Conservation (phyloP, 2,888 invertebrate species). For the Heliconius aoede region DNA sequence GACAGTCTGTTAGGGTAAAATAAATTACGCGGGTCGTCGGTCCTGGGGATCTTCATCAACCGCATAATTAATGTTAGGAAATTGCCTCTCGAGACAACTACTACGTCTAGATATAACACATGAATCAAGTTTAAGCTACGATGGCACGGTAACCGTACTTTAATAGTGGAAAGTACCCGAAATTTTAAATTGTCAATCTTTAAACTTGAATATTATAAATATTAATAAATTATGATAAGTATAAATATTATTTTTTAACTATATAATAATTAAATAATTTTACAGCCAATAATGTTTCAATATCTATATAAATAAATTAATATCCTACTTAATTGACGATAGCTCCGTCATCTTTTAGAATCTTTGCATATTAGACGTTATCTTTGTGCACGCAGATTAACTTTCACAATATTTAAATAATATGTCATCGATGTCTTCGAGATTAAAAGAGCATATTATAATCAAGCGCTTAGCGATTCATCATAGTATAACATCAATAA, state of each 20-base stretch:
- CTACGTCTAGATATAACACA: conserved; percentile 43
- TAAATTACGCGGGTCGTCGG: conserved; percentile 65
- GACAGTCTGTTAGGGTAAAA: conserved; percentile 49
- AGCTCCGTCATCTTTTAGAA: neutral
- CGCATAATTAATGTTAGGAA: conserved; percentile 75
- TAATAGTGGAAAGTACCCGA: neutral
- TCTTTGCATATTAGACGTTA: neutral
- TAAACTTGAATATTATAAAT: neutral
- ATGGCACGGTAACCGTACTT: neutral
- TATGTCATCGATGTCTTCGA: conserved; percentile 29
- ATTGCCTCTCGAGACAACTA: conserved; percentile 64
- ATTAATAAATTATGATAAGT: neutral
- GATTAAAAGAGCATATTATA: conserved; percentile 28
- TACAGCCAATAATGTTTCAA: neutral
- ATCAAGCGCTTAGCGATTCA: conserved; percentile 36
- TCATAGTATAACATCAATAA: conserved; percentile 42
- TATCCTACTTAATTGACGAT: neutral
- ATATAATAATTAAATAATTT: neutral
- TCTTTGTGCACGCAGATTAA: neutral
- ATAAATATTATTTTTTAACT: neutral
- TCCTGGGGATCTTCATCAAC: conserved; percentile 69
- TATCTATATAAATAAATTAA: neutral
- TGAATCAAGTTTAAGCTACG: conserved; percentile 7
- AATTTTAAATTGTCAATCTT: neutral
- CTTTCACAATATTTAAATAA: conserved; percentile 21